A percentile compares a stretch with the other conserved stretches of the same genome.
These are phyloP conservation scores for Eupeodes corollae DNA, from an alignment of 1,140 invertebrate genomes.

Conservation along the genomic window DNA sequence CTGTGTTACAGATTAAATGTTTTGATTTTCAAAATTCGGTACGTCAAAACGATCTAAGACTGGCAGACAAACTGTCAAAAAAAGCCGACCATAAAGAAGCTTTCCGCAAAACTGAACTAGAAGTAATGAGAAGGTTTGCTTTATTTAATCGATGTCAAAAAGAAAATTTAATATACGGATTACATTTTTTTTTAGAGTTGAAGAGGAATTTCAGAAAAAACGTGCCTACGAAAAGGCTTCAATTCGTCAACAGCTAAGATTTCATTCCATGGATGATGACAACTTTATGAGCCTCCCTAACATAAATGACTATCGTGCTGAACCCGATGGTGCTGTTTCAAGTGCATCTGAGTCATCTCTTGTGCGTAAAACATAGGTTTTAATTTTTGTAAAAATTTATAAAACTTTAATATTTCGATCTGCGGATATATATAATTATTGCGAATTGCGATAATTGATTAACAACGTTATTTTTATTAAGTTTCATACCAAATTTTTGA, in stretches of 20 bases:
- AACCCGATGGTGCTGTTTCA: constrained; percentile 54
- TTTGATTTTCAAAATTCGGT: constrained; percentile 77
- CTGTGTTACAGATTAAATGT: constrained; percentile 35
- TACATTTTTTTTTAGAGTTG: constrained; percentile 36
- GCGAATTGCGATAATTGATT: too few relatives aligned
- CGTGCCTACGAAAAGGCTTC: constrained; percentile 60
- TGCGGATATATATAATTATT: too few relatives aligned
- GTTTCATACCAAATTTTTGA: too few relatives aligned
- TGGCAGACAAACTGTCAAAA: constrained; percentile 60
- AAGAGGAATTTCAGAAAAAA: constrained; percentile 65
- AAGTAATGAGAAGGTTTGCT: constrained; percentile 51
- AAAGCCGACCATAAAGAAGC: constrained; percentile 67
- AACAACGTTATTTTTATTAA: too few relatives aligned
- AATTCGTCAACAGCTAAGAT: constrained; percentile 57
- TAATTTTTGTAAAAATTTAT: too few relatives aligned
- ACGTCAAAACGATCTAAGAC: constrained; percentile 56
- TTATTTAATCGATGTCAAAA: not conserved
- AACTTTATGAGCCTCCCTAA: constrained; percentile 7
- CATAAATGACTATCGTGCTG: constrained; percentile 37
- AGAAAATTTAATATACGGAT: not conserved
- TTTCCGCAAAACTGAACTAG: constrained; percentile 58
- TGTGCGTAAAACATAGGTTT: too few relatives aligned
- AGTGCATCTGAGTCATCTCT: too few relatives aligned
- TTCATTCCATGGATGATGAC: constrained; percentile 48
- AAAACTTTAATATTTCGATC: too few relatives aligned